These are phyloP conservation scores for Cheumatopsyche charites DNA, from an alignment of 1,140 invertebrate species.

Conservation along the genomic window DNA sequence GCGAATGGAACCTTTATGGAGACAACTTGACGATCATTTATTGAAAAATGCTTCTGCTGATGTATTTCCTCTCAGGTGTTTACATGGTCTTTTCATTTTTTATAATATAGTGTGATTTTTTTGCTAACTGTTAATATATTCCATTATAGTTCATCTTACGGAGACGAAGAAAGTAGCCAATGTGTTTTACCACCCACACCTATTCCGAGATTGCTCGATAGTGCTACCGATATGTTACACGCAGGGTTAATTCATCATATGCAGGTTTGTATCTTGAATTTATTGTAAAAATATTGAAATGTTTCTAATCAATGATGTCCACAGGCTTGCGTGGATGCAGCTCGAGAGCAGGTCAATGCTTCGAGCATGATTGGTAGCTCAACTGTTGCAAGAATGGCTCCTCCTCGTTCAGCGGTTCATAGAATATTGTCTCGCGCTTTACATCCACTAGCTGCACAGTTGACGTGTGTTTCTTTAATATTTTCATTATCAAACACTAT, in stretches of 20 bases:
- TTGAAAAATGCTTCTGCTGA: conserved; percentile 46
- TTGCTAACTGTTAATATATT: neutral
- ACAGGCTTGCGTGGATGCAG: conserved; percentile 44
- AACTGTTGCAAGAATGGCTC: conserved; percentile 32
- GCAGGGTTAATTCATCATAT: conserved; percentile 40
- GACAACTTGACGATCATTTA: conserved; percentile 43
- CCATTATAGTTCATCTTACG: conserved; percentile 26
- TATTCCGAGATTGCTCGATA: conserved; percentile 41
- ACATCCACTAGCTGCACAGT: conserved; percentile 40
- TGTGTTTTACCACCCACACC: conserved; percentile 43
- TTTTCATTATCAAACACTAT: neutral
- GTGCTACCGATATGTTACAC: conserved; percentile 44
- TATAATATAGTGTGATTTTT: neutral
- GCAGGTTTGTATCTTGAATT: conserved; percentile 30
- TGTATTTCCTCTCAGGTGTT: conserved; percentile 41
- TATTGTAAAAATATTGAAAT: conserved; percentile 3
- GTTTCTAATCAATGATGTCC: neutral
- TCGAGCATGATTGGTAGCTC: conserved; percentile 15
- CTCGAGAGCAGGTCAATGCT: conserved; percentile 38
- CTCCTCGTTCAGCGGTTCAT: conserved; percentile 39
- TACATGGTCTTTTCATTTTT: neutral
- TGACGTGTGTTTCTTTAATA: conserved; percentile 43
- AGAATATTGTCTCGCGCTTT: conserved; percentile 41
- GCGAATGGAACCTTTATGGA: conserved; percentile 45
- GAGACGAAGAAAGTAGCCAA: conserved; percentile 34